Percentiles rank a stretch among this genome's conserved stretches.
Evolutionary conservation across 2,113 vertebrate species (phyloP).

Genomic region (Caracal caracal): DNA sequence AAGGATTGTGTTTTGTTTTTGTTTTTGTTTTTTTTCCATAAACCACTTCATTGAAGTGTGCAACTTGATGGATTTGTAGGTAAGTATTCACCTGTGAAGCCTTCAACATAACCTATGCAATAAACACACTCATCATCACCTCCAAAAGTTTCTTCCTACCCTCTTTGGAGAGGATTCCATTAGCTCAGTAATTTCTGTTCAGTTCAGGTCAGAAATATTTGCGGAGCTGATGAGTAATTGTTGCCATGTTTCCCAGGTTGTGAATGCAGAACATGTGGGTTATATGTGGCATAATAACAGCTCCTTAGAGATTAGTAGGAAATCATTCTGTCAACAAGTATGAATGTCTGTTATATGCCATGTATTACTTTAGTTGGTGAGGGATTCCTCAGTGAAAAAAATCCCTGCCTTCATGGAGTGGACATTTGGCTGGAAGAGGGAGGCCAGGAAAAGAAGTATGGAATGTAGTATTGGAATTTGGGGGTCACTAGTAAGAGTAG

Average conservation of each 20-base stretch:
- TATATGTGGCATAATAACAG: neutral
- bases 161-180: neutral
- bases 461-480: neutral
- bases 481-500: neutral
- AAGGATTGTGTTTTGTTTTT: neutral
- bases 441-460: neutral
- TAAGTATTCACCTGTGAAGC: neutral
- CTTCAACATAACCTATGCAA: neutral
- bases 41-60: neutral
- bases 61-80: neutral
- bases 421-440: neutral
- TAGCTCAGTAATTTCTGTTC: neutral
- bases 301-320: conserved; percentile 24
- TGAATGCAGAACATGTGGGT: neutral
- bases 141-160: neutral
- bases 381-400: neutral
- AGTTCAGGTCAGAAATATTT: conserved; percentile 7
- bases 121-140: neutral
- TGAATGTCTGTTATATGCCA: neutral
- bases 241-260: neutral
- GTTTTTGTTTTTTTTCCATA: neutral
- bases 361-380: neutral
- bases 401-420: neutral
- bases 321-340: neutral
- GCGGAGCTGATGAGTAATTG: neutral